Percentiles rank a stretch among this genome's conserved stretches.
These are phyloP conservation scores for Collichthys lucidus DNA, from an alignment of 2,113 vertebrate species.

Conservation along the genomic window DNA sequence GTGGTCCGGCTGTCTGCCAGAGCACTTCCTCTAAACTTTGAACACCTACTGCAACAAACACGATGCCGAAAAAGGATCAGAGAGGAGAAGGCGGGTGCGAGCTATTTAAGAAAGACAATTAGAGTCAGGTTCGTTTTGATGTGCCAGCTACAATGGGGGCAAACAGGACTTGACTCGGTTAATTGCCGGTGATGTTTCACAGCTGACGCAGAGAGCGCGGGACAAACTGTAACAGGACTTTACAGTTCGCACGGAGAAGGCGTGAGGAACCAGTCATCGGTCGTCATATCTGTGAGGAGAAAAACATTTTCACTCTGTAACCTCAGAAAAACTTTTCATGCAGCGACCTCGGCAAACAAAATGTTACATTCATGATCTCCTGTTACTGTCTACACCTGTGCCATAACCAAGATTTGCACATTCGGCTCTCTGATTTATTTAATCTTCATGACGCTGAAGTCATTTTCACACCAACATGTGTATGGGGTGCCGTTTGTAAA, in stretches of 20 bases:
- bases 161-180: conserved; percentile 29
- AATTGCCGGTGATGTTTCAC: conserved; percentile 49
- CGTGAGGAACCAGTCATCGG: conserved; percentile 18
- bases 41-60: conserved; percentile 24
- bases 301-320: not conserved
- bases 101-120: not conserved
- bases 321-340: not conserved
- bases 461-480: not conserved
- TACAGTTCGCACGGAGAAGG: conserved; percentile 5
- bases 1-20: conserved; percentile 45
- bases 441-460: not conserved
- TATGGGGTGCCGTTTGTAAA: too few relatives aligned
- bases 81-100: not conserved
- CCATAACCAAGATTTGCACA: fast-evolving
- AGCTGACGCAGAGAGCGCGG: conserved; percentile 21
- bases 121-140: not conserved
- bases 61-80: conserved; percentile 27
- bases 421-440: not conserved
- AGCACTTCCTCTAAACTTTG: conserved; percentile 42
- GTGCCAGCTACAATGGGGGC: not conserved
- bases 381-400: not conserved
- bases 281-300: not conserved
- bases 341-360: not conserved
- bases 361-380: too few relatives aligned
- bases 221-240: conserved; percentile 37